Conservation (phyloP, 2,888 invertebrate species). For the Epirrhoe tristata region DNA sequence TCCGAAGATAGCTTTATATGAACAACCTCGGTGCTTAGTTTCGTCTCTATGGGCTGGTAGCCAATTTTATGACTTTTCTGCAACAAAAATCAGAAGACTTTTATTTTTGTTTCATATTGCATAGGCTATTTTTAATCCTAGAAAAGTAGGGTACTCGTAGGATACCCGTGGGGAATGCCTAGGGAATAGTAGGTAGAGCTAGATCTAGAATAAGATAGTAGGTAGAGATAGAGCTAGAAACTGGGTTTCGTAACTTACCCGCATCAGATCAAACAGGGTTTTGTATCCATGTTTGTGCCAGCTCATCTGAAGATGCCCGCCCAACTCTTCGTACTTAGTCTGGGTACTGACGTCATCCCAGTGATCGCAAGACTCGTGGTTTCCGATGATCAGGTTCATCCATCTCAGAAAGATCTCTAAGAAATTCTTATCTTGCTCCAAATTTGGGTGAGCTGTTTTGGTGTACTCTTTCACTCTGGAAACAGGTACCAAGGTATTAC, state of each 20-base stretch:
- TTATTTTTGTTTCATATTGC: neutral
- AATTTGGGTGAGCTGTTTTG: constrained; percentile 43
- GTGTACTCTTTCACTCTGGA: constrained; percentile 58
- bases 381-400: constrained; percentile 55
- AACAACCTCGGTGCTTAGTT: constrained; percentile 19
- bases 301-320: constrained; percentile 57
- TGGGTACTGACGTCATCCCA: constrained; percentile 63
- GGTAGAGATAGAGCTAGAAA: no score
- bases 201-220: no score
- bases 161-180: no score
- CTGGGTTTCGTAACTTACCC: constrained; percentile 23
- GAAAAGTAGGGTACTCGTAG: no score
- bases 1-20: constrained; percentile 17
- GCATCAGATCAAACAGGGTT: constrained; percentile 31
- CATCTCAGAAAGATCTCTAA: constrained; percentile 54
- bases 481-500: constrained; percentile 12
- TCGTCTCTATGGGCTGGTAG: neutral
- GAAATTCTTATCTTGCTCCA: constrained; percentile 53
- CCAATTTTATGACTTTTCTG: constrained; percentile 3
- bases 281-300: constrained; percentile 64
- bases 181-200: no score
- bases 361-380: constrained; percentile 58
- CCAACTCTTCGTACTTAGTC: constrained; percentile 53
- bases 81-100: neutral
- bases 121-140: no score